Evolutionary conservation across 2,888 invertebrate species (phyloP).

Genomic region (Philereme transversata): DNA sequence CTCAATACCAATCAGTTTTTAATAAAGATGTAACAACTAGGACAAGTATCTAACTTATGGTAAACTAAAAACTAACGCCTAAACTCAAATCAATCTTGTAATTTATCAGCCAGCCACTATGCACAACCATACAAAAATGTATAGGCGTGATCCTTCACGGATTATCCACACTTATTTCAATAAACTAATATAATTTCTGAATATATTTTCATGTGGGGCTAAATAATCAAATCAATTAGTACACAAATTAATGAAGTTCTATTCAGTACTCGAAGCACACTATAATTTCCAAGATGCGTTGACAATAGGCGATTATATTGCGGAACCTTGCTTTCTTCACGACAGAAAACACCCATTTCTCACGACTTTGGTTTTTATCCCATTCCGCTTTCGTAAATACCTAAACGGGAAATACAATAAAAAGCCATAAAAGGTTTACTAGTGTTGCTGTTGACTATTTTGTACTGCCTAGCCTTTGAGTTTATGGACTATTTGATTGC

Average conservation of each 20-base stretch:
- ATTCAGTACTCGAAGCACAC: conserved; percentile 7
- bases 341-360: conserved; percentile 66
- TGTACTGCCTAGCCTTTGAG: neutral
- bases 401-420: conserved; percentile 52
- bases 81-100: too few relatives aligned
- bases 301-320: conserved; percentile 63
- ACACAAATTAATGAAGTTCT: conserved; percentile 2
- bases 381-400: conserved; percentile 67
- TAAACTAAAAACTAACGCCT: too few relatives aligned
- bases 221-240: neutral
- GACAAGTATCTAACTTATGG: too few relatives aligned
- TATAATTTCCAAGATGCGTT: conserved; percentile 38
- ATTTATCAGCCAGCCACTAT: too few relatives aligned
- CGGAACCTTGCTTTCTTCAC: conserved; percentile 69
- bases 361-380: conserved; percentile 68
- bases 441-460: neutral
- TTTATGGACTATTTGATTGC: too few relatives aligned
- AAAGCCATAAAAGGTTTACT: conserved; percentile 28
- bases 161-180: too few relatives aligned
- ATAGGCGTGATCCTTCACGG: too few relatives aligned
- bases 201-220: neutral
- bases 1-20: too few relatives aligned
- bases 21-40: too few relatives aligned
- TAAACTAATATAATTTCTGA: neutral
- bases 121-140: too few relatives aligned